Conservation (phyloP, 2,888 invertebrate genomes). For the Dasypolia templi region DNA sequence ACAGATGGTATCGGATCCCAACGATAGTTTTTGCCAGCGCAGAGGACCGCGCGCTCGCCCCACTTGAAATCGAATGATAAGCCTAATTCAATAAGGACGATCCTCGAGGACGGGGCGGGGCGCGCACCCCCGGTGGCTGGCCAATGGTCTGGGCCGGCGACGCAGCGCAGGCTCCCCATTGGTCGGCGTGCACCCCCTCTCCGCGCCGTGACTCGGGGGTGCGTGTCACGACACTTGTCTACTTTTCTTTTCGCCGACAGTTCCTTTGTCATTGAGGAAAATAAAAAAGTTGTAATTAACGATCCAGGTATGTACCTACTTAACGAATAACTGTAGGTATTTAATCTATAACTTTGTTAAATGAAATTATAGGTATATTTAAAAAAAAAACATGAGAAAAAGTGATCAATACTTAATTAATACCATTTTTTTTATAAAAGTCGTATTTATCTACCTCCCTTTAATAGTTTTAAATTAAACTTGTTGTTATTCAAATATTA, state of each 20-base stretch:
- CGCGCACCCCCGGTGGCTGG: constrained; percentile 83
- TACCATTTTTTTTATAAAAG: not conserved
- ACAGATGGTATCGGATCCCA: constrained; percentile 88
- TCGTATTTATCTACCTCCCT: not conserved
- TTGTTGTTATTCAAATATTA: not conserved
- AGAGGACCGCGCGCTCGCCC: constrained; percentile 89
- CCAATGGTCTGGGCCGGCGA: constrained; percentile 80
- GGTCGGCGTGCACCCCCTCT: constrained; percentile 75
- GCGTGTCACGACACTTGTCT: constrained; percentile 91
- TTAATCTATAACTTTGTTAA: constrained; percentile 64
- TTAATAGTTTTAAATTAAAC: constrained; percentile 4
- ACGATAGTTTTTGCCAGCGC: constrained; percentile 85
- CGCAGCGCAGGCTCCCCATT: constrained; percentile 78
- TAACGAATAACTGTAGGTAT: constrained; percentile 86
- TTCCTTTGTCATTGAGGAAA: constrained; percentile 91
- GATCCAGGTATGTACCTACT: constrained; percentile 88
- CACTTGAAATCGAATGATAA: constrained; percentile 93
- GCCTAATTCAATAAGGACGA: constrained; percentile 94
- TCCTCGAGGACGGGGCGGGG: constrained; percentile 89
- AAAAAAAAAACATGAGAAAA: constrained; percentile 18
- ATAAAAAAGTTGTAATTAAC: constrained; percentile 91
- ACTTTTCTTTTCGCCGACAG: constrained; percentile 91
- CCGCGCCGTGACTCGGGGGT: constrained; percentile 81
- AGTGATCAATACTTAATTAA: not conserved
- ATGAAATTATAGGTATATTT: constrained; percentile 37